Base-by-base conservation (phyloP, 2,113 vertebrate species). In the Thalassarche chlororhynchos region DNA sequence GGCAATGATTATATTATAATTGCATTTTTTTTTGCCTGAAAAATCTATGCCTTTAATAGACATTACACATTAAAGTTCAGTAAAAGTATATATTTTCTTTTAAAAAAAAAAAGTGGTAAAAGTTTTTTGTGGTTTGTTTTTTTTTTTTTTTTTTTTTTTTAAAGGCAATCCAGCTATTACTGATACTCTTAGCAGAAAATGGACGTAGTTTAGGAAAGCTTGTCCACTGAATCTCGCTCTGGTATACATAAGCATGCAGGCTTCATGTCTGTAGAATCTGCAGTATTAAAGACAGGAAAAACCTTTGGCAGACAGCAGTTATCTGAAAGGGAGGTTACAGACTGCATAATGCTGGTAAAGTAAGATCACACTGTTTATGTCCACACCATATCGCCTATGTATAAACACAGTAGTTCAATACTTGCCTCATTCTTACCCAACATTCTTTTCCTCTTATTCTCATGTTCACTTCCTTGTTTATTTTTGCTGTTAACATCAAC, bases 351-450 rank as follows among this genome's bases (percentile, higher is more conserved):
- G 44, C 40, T 83, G 82, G 79, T 93, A 93, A 84, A 96, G 65
- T 93, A 97, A 92, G 46, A 68, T 95, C 93, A 88, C 77, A 17
- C 18, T 74, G 76, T 90, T 96, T 95, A 95, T 92, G 92, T 76
- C 87, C 40, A 4, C 38, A 91, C 88, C 92, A 88, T 91, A 93
- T 90, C 79, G 79, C 29, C 34, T 92, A 20, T 71, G 31, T 90
- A 75, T 95, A 96, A 94, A 95, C 46, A 76, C 60, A 87, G 55
- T 85, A 62, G 84, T 86, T 90, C 72, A 89, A 51, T 87, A 79
- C 84, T 95, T 89, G 61, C 84, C 66, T 92, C 17, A 47, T 96
- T 89, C 61, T 65, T 95, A 82, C 68, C 66, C 88, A 84, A 52
- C 52, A 77, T 78, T 85, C 62, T 89, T 85, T 94, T 95, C 83